Conservation (phyloP, 2,888 invertebrate species). For the Spilarctia lutea region DNA sequence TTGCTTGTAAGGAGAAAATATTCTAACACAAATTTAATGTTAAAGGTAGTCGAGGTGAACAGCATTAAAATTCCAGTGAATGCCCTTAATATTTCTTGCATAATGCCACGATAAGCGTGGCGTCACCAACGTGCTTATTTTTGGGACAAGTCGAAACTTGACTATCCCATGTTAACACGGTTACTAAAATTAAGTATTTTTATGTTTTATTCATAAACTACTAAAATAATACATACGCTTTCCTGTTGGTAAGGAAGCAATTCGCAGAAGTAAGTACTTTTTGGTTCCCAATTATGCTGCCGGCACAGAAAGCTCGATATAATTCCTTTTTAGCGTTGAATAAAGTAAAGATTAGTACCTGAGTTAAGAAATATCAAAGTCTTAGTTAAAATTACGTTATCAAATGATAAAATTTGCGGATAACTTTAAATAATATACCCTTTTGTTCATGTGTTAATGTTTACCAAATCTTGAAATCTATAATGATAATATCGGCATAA, state of each 20-base stretch:
- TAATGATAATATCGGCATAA: not conserved
- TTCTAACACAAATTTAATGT: not conserved
- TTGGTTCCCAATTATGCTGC: constrained; percentile 62
- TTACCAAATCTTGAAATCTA: not conserved
- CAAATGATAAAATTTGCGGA: not conserved
- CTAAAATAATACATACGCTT: constrained; percentile 55
- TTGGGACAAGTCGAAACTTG: no score
- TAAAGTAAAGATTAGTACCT: constrained; percentile 64
- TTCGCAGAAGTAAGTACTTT: constrained; percentile 67
- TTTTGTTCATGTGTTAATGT: not conserved
- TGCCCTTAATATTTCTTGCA: not conserved
- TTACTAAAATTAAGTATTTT: not conserved
- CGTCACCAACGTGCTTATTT: not conserved
- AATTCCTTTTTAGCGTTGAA: constrained; percentile 26
- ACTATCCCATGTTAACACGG: not conserved
- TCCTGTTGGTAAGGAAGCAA: constrained; percentile 71
- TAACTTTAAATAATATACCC: not conserved
- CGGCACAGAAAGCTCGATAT: constrained; percentile 69
- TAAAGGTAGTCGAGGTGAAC: not conserved
- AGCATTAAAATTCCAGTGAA: not conserved
- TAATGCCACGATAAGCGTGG: not conserved
- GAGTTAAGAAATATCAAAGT: not conserved
- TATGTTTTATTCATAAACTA: not conserved
- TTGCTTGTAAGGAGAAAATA: not conserved
- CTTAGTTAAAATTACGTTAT: not conserved